phyloP scores from a whole-genome alignment of 1,140 invertebrate genomes.

The Aethina tumida region DNA sequence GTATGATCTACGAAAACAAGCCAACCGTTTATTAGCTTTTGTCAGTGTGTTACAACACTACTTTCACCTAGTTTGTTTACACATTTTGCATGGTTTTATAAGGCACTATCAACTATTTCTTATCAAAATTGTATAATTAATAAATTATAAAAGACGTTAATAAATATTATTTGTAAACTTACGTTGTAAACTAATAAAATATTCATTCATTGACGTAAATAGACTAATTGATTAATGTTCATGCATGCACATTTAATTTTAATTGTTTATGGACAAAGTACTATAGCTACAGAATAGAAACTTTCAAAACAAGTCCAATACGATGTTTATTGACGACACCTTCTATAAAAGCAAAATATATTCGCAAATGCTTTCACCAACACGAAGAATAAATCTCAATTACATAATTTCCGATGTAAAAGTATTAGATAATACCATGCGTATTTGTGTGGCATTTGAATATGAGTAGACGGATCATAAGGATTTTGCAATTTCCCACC shows the following conservation, averaged over 20 bases:
- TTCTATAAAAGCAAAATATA: too few species aligned
- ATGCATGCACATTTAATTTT: neutral
- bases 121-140: neutral
- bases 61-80: neutral
- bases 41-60: neutral
- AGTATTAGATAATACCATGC: too few species aligned
- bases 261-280: neutral
- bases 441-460: too few species aligned
- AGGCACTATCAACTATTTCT: neutral
- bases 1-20: too few species aligned
- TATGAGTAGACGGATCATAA: too few species aligned
- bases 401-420: too few species aligned
- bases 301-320: neutral
- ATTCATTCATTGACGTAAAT: neutral
- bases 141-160: neutral
- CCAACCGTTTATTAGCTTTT: too few species aligned
- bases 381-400: too few species aligned
- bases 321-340: neutral
- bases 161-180: neutral
- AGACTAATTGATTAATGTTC: neutral
- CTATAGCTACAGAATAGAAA: neutral
- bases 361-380: too few species aligned
- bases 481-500: too few species aligned
- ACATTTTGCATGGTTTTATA: neutral
- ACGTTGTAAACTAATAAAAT: constrained; percentile 1